Base-by-base conservation (phyloP, 2,797 vertebrate genomes). In the Channa striata region DNA sequence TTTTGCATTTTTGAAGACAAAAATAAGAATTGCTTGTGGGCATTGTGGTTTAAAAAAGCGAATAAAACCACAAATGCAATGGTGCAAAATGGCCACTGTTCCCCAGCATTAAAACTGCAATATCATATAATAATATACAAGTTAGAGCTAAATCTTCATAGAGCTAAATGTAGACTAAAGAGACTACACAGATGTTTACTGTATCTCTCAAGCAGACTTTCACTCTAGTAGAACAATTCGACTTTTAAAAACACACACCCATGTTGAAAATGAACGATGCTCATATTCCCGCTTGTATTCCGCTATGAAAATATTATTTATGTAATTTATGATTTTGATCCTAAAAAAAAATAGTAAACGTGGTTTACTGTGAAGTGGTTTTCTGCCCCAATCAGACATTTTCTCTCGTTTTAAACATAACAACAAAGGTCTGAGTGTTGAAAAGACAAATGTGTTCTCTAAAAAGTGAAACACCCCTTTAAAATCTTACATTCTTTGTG, bases 401-500 rank as follows among this genome's bases (percentile, higher is more conserved):
- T 62, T 20, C 21, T 12, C 46, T 70, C 21, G n/a, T 52, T 6
- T 50, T 58, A 6, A 74, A 53, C 46, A 73, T 30, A 53, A n/a
- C n/a, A 10, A 47, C 8, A 19, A 16, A 42, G 30, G 16, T 73
- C 43, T 34, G 54, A 64, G 57, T 61, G 51, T 80, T 83, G 61
- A 76, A 84, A 87, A 84, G 57, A 13, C 11, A 67, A 82, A 81
- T 20, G 51, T 59, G 62, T 70, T 68, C 46, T 58, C 58, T 39
- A 53, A 46, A 62, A 78, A 73, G 72, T 68, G 53, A 76, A 85
- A 81, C 11, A 50, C 58, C 70, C 52, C 58, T 68, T 85, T 70
- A 65, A 75, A 82, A 81, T 71, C 59, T 68, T 93, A 93, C 87
- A 92, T 91, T 93, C 90, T 82, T 81, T 76, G 72, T 77, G 51